Evolutionary conservation across 1,140 invertebrate genomes (phyloP), one percentile per base, ranked within the genome.

Genomic region (Hylyphantes graminicola): DNA sequence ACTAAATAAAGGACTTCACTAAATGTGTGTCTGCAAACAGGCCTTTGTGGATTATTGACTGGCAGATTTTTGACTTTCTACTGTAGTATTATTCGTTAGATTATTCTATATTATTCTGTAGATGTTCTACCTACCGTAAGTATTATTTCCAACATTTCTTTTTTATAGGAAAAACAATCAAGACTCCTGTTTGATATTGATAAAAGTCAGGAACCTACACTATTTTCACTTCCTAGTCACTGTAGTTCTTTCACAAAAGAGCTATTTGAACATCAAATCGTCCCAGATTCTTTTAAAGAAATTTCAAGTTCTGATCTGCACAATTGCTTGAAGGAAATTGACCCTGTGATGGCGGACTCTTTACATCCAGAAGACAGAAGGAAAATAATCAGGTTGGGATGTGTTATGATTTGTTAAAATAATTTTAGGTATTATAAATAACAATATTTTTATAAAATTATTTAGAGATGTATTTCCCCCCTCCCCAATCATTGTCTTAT

Each of bases 351-450:
- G 89, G 96, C 97, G 0, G 89, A 90, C 11, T 90, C 92, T 13
- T 89, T 98, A 55, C 97, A 99, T 93, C 96, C 96, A 0, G 97
- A 98, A 88, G 95, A 98, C 88, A 92, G 93, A 85, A 91, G 96
- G 15, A 95, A 96, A 91, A 92, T 97, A 82, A 91, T 94, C 57
- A 93, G 96, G 88, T 92, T 35, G 35, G 35, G 35, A 2, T 35
- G 5, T 35, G 5, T 35, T 2, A 35, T 35, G 35, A 35, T 35
- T 35, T 35, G 35, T 35, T 35, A 35, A 35, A 35, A 35, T 35
- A 35, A 35, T 35, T 35, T 35, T 35, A 5, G 35, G 35, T 2
- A 35, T 35, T 35, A 35, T 2, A 35, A 35, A 5, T 35, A 35
- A 5, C 35, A 35, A 5, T 35, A 35, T 35, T 35, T 35, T 35